phyloP scores from a whole-genome alignment of 2,888 invertebrate species.

The Drosophila kambysellisi region DNA sequence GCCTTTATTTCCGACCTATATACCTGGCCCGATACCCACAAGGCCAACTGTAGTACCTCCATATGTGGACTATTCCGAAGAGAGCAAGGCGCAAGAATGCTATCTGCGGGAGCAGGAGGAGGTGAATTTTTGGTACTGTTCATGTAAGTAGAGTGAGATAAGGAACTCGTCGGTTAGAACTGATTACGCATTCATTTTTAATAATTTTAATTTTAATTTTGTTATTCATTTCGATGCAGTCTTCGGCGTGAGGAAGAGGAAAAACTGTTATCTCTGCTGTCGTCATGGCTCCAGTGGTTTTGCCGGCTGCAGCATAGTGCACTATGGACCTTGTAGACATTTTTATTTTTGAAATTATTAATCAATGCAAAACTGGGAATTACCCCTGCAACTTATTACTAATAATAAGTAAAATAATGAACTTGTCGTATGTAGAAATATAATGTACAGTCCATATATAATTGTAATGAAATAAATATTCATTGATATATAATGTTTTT shows the following conservation, averaged over 20 bases:
- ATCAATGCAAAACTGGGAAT: slow-evolving; percentile 3
- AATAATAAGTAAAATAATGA: background rate
- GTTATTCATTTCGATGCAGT: slow-evolving; percentile 40
- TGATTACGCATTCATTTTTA: background rate
- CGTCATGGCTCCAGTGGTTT: slow-evolving; percentile 45
- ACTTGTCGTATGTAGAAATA: background rate
- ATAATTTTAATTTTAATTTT: background rate
- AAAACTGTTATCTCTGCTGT: slow-evolving; percentile 77
- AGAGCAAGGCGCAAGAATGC: slow-evolving; percentile 39
- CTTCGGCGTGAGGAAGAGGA: slow-evolving; percentile 30
- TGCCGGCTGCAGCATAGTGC: slow-evolving; percentile 71
- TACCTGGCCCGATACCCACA: slow-evolving; percentile 3
- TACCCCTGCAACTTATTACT: background rate
- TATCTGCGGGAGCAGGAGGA: slow-evolving; percentile 69
- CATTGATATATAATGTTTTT: background rate
- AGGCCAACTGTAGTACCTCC: background rate
- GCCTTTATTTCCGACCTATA: slow-evolving; percentile 19
- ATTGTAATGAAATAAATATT: slow-evolving; percentile 6
- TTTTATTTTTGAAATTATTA: slow-evolving; percentile 10
- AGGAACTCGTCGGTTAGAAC: background rate
- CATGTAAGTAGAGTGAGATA: slow-evolving; percentile 53
- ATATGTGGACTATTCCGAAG: slow-evolving; percentile 8
- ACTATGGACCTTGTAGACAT: slow-evolving; percentile 47
- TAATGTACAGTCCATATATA: background rate
- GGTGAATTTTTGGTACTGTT: no score